phyloP scores from a whole-genome alignment of 1,140 invertebrate species.

The Drosophila willistoni region DNA sequence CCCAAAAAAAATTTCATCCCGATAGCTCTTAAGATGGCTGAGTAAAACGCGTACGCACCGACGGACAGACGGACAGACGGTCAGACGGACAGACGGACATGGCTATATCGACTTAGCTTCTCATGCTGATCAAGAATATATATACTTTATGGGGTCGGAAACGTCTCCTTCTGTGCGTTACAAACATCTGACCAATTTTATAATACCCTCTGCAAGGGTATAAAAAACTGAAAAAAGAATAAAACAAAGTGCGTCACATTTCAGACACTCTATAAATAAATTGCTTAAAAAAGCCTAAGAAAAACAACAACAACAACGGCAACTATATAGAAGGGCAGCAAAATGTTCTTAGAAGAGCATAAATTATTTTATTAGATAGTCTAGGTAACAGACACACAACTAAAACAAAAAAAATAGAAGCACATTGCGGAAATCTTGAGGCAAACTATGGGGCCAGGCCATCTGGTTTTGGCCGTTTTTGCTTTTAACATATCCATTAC shows the following conservation, averaged over 20 bases:
- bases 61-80: too few relatives aligned
- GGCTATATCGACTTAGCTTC: too few relatives aligned
- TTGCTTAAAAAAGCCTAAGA: constrained; percentile 42
- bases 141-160: too few relatives aligned
- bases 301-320: constrained; percentile 9
- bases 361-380: constrained; percentile 61
- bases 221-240: constrained; percentile 16
- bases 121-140: too few relatives aligned
- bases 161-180: too few relatives aligned
- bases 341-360: constrained; percentile 56
- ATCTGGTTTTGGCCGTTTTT: constrained; percentile 37
- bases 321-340: constrained; percentile 44
- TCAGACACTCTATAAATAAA: constrained; percentile 54
- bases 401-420: neutral
- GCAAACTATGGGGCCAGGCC: constrained; percentile 32
- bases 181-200: too few relatives aligned
- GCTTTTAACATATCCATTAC: neutral
- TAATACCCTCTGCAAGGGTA: too few relatives aligned
- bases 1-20: too few relatives aligned
- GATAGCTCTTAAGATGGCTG: too few relatives aligned
- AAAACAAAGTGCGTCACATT: constrained; percentile 63
- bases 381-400: neutral
- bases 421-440: constrained; percentile 45
- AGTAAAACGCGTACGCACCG: too few relatives aligned
- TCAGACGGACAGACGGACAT: too few relatives aligned